Base-by-base conservation (phyloP, 2,888 invertebrate species). In the Pemphredon lugubris region DNA sequence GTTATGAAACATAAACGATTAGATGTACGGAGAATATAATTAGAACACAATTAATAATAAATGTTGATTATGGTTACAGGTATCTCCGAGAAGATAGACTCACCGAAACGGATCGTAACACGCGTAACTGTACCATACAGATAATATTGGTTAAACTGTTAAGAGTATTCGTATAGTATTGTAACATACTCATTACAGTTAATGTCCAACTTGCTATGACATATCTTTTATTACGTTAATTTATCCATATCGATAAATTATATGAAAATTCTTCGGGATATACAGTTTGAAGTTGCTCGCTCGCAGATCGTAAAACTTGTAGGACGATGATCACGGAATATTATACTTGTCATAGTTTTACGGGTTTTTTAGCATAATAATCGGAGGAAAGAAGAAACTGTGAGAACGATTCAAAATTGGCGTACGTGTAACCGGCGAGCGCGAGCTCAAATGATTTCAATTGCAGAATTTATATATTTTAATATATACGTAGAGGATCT, bases 181-280 rank as follows among this genome's bases (percentile, higher is more conserved):
- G 84, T 85, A 85, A 82, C 81, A 83, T 84, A 86, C 79, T 84
- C 81, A 84, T 77, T 79, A 77, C 74, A 68, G 70, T 61, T 75
- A 75, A 73, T 63, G 57, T 44, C 39, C 66, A 42, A 47, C 65
- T 63, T 61, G 59, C 51, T 70, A 58, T 66, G 51, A 70, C 59
- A 40, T 42, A 47, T 20, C 50, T 59, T 66, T 69, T 64, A 77
- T 75, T 71, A 55, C 63, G 72, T 76, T 79, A 66, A 69, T 73
- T 79, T 71, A 79, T 81, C 75, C 70, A 61, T 82, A 82, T 60
- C 64, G 73, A 77, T 79, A 77, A 77, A 73, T 79, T 78, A 67
- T 55, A 51, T 57, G 53, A 64, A 72, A 66, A 57, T 64, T 65
- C 67, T 59, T 60, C 60, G 57, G 34, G 53, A 66, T 69, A 48